Evolutionary conservation across 2,113 vertebrate species (phyloP).

Genomic region (Oreochromis aureus): DNA sequence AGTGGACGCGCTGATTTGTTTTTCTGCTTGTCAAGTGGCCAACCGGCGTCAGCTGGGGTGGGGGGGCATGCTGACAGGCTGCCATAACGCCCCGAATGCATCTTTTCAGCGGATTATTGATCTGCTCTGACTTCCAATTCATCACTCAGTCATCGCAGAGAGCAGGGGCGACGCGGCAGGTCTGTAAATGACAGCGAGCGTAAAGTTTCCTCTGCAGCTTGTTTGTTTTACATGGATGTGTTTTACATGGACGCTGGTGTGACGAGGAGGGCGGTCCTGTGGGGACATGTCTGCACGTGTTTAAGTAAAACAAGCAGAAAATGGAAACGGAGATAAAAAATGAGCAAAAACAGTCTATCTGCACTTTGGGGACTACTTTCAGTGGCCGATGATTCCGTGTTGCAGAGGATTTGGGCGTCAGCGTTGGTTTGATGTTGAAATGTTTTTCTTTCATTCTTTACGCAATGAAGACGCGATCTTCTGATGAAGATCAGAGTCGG

Average conservation of each 20-base stretch:
- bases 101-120: constrained; percentile 14
- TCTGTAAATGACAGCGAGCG: not conserved
- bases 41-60: not conserved
- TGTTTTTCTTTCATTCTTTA: not conserved
- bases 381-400: not conserved
- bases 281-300: not conserved
- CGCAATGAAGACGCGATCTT: not conserved
- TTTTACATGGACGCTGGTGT: not conserved
- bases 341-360: not conserved
- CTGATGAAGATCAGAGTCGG: not conserved
- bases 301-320: not conserved
- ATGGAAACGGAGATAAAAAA: not conserved
- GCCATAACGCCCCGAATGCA: not conserved
- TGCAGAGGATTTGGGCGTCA: not conserved
- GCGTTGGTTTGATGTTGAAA: not conserved
- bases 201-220: not conserved
- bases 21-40: constrained; percentile 48
- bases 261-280: not conserved
- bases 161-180: not conserved
- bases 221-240: not conserved
- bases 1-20: constrained; percentile 60
- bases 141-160: not conserved
- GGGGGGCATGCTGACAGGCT: not conserved
- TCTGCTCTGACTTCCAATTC: constrained; percentile 2
- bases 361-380: not conserved